A percentile compares a stretch with the other conserved stretches of the same genome.
Conservation (phyloP, 2,797 vertebrate genomes). For the Molossus molossus region DNA sequence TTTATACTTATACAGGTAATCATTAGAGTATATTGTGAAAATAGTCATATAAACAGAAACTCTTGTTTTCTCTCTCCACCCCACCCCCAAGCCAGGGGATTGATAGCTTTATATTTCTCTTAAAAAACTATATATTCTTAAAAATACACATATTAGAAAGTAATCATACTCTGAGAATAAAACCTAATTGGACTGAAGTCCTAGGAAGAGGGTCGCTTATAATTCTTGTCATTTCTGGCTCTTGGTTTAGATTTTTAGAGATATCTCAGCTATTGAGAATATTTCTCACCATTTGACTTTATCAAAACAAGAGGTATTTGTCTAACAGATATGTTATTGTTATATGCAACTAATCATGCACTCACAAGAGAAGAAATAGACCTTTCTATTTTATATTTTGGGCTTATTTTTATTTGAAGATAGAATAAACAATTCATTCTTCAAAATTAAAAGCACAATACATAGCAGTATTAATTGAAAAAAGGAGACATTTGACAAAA, state of each 20-base stretch:
- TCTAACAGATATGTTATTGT: neutral
- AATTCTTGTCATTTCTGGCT: neutral
- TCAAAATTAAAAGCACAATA: neutral
- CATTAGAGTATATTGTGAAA: constrained; percentile 12
- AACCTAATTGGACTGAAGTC: constrained; percentile 44
- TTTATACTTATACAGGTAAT: constrained; percentile 20
- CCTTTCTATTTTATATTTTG: constrained; percentile 64
- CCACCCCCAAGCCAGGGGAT: neutral
- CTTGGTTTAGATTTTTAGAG: neutral
- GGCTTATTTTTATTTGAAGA: constrained; percentile 49
- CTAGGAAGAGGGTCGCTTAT: constrained; percentile 25
- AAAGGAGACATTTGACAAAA: constrained; percentile 47
- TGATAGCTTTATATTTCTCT: constrained; percentile 42
- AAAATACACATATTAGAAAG: constrained; percentile 45
- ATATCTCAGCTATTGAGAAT: neutral
- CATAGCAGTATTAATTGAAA: constrained; percentile 41
- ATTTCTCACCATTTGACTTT: constrained; percentile 44
- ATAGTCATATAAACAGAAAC: constrained; percentile 52
- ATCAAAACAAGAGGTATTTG: constrained; percentile 28
- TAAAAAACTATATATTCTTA: constrained; percentile 46
- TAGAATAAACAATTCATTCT: neutral
- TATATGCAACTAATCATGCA: neutral
- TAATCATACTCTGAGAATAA: constrained; percentile 49
- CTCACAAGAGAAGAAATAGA: neutral
- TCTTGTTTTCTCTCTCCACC: neutral